A percentile compares a stretch with the other conserved stretches of the same genome.
phyloP scores from a whole-genome alignment of 2,797 vertebrate genomes.

The Spheniscus humboldti region DNA sequence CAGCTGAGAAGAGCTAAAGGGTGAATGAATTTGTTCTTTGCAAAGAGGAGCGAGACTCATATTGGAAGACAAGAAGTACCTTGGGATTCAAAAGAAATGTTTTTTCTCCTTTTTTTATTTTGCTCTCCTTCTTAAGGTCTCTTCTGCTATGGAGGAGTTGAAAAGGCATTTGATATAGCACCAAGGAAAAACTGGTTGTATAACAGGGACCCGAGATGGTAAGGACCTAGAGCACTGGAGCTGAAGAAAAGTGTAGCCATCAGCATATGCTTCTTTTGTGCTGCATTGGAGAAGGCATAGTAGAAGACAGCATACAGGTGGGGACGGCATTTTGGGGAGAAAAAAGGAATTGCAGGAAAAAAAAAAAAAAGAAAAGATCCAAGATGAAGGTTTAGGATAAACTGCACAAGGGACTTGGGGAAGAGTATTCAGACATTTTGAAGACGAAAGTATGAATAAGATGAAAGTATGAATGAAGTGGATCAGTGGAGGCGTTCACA shows the following conservation, averaged over 20 bases:
- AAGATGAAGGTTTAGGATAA: not conserved
- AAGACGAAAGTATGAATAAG: not conserved
- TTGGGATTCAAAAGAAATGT: not conserved
- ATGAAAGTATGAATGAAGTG: not conserved
- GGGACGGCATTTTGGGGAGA: not conserved
- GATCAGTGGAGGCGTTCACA: not conserved
- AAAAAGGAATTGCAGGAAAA: not conserved
- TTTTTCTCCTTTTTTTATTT: not conserved
- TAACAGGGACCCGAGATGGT: not conserved
- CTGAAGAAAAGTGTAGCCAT: not conserved
- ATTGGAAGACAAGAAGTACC: not conserved
- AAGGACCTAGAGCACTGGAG: not conserved
- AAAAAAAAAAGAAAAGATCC: not conserved
- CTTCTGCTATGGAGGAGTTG: not conserved
- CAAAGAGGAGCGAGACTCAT: not conserved
- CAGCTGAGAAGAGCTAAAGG: not conserved
- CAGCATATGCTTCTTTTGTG: not conserved
- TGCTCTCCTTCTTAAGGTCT: not conserved
- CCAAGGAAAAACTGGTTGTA: not conserved
- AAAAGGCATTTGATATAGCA: not conserved
- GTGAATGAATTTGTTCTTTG: not conserved
- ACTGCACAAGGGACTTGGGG: not conserved
- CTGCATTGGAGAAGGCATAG: rapidly evolving
- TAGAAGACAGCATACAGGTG: not conserved
- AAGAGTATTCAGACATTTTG: not conserved